These are phyloP conservation scores for Lycopodina hypogea DNA, from an alignment of 37 sponge, comb jelly and placozoan species.

Conservation along the genomic window DNA sequence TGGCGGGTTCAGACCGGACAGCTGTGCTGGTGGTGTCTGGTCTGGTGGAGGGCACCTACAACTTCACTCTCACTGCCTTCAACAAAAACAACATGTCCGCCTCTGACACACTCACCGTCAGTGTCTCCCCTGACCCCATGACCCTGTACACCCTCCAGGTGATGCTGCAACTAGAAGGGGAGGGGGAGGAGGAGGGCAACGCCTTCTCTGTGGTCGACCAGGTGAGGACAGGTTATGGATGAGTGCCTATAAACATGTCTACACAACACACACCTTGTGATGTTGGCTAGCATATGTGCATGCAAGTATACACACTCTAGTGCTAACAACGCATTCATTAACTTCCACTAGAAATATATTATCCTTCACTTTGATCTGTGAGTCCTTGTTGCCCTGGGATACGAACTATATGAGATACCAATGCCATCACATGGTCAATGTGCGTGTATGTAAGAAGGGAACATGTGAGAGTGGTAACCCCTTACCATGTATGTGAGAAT, in stretches of 20 bases:
- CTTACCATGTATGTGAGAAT: too few species aligned
- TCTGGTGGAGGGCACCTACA: constrained; percentile 79
- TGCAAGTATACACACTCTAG: too few species aligned
- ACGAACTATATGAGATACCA: too few species aligned
- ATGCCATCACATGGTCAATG: too few species aligned
- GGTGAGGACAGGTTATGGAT: constrained; percentile 34
- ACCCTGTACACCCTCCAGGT: constrained; percentile 9
- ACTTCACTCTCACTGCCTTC: constrained; percentile 61
- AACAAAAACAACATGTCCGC: constrained; percentile 17
- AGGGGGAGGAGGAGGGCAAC: background rate
- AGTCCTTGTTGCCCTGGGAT: too few species aligned
- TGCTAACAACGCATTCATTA: too few species aligned
- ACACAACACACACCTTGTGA: background rate
- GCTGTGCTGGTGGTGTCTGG: constrained; percentile 65
- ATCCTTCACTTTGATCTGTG: too few species aligned
- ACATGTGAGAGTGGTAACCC: too few species aligned
- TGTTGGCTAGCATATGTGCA: constrained; percentile 5
- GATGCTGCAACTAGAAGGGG: background rate
- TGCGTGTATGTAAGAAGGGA: too few species aligned
- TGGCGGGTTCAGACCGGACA: constrained; percentile 45
- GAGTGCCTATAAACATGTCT: too few species aligned
- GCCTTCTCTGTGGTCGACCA: constrained; percentile 24
- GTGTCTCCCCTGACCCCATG: constrained; percentile 38
- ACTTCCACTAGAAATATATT: too few species aligned
- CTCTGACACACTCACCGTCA: constrained; percentile 18